Evolutionary conservation across 2,113 vertebrate species (phyloP), one percentile per base, ranked within the genome.

Genomic region (Lutjanus erythropterus): DNA sequence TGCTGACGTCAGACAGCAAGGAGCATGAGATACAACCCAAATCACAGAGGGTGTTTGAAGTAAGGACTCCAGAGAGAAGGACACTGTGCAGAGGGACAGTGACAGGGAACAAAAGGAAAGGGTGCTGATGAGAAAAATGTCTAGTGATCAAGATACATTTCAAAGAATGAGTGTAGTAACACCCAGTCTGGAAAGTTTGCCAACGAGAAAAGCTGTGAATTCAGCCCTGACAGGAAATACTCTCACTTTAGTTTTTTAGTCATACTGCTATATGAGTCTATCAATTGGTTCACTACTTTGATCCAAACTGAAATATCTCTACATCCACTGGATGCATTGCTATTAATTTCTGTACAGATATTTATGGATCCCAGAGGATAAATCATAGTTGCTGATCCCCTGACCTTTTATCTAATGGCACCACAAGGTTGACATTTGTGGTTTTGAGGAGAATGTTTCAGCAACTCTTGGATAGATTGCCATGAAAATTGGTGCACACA

Each of bases 1-100:
- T 74, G 64, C 71, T 86, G 84, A 89, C 80, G 76, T 90, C 87
- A 88, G 35, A 49, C 35, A 27, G 4, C 18, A 3, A 47, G 23
- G 5, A 60, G n/a, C 8, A 21, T 6, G 50, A 85, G 58, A 71
- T 52, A 59, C 9, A 72, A 79, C 25, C 58, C 23, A 25, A 64
- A 72, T 14, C 46, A 64, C 15, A 5, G 7, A 78, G 56, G 37
- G 70, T 29, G 35, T 27, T 21, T 19, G 23, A 84, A 52, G 49
- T 29, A 37, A 23, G 67, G 31, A 61, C 44, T 23, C 46, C 21
- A 78, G 21, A 44, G 47, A 47, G n/a, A 73, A 68, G 33, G 56
- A 75, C 16, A 50, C 8, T 58, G 27, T 19, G 5, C 7, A 62
- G 29, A 31, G 41, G n/a, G 2, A 42, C 2, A 21, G 42, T 33